Conservation (phyloP, 2,113 vertebrate species). For the Microcebus murinus region DNA sequence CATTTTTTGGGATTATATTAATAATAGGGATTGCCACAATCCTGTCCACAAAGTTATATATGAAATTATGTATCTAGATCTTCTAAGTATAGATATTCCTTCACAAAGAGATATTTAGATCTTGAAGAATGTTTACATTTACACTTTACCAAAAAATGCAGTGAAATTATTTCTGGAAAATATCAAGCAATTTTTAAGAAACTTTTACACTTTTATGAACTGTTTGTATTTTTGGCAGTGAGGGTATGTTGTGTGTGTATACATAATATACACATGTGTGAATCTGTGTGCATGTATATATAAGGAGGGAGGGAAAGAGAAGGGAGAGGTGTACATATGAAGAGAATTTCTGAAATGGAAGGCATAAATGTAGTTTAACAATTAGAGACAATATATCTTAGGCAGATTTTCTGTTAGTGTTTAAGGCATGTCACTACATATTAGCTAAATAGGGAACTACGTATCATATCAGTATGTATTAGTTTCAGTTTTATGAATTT, state of each 20-base stretch:
- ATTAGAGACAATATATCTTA: not conserved
- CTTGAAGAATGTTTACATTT: constrained; percentile 48
- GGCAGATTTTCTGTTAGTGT: not conserved
- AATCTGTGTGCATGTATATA: not conserved
- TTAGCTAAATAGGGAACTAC: not conserved
- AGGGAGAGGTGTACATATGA: not conserved
- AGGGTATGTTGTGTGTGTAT: not conserved
- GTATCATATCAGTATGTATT: not conserved
- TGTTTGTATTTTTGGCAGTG: not conserved
- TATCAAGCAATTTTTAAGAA: not conserved
- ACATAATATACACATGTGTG: not conserved
- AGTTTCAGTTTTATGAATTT: not conserved
- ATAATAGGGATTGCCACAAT: not conserved
- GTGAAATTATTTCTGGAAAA: not conserved
- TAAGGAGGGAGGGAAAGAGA: not conserved
- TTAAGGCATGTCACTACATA: not conserved
- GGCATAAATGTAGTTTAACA: not conserved
- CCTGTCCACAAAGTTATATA: not conserved
- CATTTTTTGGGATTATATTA: constrained; percentile 35
- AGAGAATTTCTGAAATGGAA: constrained; percentile 21
- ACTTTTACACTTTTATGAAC: not conserved
- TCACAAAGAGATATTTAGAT: constrained; percentile 16
- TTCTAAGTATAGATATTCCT: not conserved
- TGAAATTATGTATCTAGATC: constrained; percentile 3
- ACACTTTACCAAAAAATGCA: constrained; percentile 2